Percentiles rank a stretch among this genome's conserved stretches.
phyloP scores from a whole-genome alignment of 2,888 invertebrate genomes.

The Leptinotarsa juncta region DNA sequence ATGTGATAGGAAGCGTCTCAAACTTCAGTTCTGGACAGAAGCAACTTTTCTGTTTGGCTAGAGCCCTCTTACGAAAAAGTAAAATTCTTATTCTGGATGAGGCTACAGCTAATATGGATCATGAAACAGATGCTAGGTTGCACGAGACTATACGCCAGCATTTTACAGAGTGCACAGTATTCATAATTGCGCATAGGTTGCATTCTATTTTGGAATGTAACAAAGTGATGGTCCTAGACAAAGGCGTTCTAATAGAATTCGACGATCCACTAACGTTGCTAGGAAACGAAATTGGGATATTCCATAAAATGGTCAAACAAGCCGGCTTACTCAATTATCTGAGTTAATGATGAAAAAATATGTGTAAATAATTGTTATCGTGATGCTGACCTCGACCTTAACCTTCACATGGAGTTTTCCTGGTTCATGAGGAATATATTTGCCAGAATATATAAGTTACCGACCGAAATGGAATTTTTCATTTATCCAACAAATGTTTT shows the following conservation, averaged over 20 bases:
- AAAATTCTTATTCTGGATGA: constrained; percentile 69
- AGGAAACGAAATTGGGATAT: constrained; percentile 76
- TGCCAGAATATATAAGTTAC: too few relatives aligned
- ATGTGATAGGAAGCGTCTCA: constrained; percentile 35
- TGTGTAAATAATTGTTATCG: constrained; percentile 47
- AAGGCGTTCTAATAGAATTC: constrained; percentile 62
- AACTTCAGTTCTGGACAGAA: constrained; percentile 69
- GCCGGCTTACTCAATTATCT: constrained; percentile 78
- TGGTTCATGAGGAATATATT: too few relatives aligned
- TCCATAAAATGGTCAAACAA: constrained; percentile 83
- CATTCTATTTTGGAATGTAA: constrained; percentile 70
- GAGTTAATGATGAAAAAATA: constrained; percentile 70
- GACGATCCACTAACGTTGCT: constrained; percentile 64
- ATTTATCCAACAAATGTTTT: too few relatives aligned
- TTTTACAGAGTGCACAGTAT: constrained; percentile 68
- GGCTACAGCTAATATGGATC: constrained; percentile 70
- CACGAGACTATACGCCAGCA: constrained; percentile 68
- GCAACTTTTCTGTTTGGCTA: constrained; percentile 69
- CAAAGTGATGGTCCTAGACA: constrained; percentile 67
- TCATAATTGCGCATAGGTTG: constrained; percentile 64
- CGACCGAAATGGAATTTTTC: too few relatives aligned
- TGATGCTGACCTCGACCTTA: neutral
- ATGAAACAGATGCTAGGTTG: constrained; percentile 66
- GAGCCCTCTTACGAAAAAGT: constrained; percentile 67
- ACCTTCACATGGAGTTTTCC: too few relatives aligned